Evolutionary conservation across 2,888 invertebrate species (phyloP).

Genomic region (Meta bourneti): DNA sequence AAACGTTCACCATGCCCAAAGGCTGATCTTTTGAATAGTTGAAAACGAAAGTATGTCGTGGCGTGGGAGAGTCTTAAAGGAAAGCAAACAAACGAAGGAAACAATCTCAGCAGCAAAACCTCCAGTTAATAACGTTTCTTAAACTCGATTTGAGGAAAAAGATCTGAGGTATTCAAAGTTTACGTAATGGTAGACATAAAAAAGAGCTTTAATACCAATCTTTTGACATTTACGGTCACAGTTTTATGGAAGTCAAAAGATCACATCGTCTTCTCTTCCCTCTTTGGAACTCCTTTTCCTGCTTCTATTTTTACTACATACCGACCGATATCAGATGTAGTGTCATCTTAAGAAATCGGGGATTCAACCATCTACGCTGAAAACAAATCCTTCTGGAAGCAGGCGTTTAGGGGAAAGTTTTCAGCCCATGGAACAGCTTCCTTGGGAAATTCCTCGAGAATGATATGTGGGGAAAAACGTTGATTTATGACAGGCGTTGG

Average conservation of each 20-base stretch:
- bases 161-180: conserved; percentile 3
- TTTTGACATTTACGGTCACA: conserved; percentile 20
- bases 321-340: not conserved
- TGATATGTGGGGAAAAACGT: too few species aligned
- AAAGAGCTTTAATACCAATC: not conserved
- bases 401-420: too few species aligned
- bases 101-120: not conserved
- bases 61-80: conserved; percentile 5
- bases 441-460: too few species aligned
- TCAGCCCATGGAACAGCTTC: too few species aligned
- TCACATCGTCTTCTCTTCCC: conserved; percentile 19
- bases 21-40: not conserved
- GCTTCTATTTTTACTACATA: conserved; percentile 21
- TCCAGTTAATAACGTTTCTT: not conserved
- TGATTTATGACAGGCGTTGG: too few species aligned
- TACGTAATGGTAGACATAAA: conserved; percentile 1
- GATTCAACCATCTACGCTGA: too few species aligned
- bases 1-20: too few species aligned
- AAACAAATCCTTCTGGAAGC: too few species aligned
- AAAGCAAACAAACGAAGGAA: not conserved
- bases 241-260: conserved; percentile 42
- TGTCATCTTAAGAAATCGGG: too few species aligned
- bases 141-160: conserved; percentile 8
- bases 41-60: conserved; percentile 7
- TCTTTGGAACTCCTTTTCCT: conserved; percentile 28